Base-by-base conservation (phyloP, 1,140 invertebrate species). In the Atta texana region DNA sequence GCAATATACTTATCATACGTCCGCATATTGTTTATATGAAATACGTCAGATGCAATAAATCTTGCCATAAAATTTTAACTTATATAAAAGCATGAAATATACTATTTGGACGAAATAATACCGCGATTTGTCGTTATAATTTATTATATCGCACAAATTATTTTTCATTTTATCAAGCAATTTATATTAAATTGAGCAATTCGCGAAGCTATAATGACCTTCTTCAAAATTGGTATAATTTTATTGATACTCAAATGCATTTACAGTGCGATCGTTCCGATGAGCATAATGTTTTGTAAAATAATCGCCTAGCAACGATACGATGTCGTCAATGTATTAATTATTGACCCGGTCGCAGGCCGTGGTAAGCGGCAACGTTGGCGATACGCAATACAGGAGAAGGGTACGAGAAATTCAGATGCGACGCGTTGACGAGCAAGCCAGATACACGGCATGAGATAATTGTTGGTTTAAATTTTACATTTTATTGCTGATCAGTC, bases 261-360 rank as follows among this genome's bases (percentile, higher is more conserved):
- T 72, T 49, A 16, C 51, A 44, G 34, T 39, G 39, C 55, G 55
- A 82, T 82, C 61, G 53, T 69, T 55, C 55, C 21, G 64, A 51
- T 14, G 68, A 74, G 68, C 12, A 44, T 88, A 89, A 44, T 88
- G 90, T 91, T 92, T 91, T 64, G 69, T 64, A 78, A 89, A 86
- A 85, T 91, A 91, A 94, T 93, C 90, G 91, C 91, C 87, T 92
- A 91, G 91, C 92, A 91, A 92, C 92, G 91, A 91, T 91, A 92
- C 63, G 53, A 12, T 91, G 86, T 76, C 71, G 87, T 88, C 92
- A 88, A 94, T 94, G 90, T 93, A 94, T 94, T 95, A 94, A 94
- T 94, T 94, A 95, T 94, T 94, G 93, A 95, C 92, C 92, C 85
- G 89, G 86, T 75, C 74, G 53, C 71, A 28, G 28, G 24, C 74